A percentile compares a stretch with the other conserved stretches of the same genome.
Conservation (phyloP, 1,140 invertebrate genomes). For the Diuraphis noxia region DNA sequence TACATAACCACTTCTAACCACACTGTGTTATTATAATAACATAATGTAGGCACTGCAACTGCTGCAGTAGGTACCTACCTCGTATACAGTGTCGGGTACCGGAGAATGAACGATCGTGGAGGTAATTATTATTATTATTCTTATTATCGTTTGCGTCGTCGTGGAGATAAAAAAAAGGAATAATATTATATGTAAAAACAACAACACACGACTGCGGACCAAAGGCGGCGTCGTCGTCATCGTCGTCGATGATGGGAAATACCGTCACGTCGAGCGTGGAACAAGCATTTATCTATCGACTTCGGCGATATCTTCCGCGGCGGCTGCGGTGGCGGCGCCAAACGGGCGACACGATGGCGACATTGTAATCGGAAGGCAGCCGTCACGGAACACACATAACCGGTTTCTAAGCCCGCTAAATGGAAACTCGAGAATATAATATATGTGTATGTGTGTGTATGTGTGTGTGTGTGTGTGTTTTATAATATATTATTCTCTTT, state of each 20-base stretch:
- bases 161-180: neutral
- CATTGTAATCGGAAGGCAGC: slow-evolving; percentile 51
- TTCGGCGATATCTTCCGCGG: slow-evolving; percentile 4
- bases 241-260: slow-evolving; percentile 15
- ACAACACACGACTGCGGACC: neutral
- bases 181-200: neutral
- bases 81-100: neutral
- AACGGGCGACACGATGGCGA: slow-evolving; percentile 50
- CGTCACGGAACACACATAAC: slow-evolving; percentile 36
- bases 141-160: neutral
- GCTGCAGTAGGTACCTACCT: too few relatives aligned
- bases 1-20: neutral
- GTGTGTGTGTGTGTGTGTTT: neutral
- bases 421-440: slow-evolving; percentile 36
- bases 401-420: slow-evolving; percentile 43
- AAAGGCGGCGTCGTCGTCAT: neutral
- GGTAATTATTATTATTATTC: too few relatives aligned
- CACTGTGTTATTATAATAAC: neutral
- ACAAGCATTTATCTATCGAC: neutral
- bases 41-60: too few relatives aligned
- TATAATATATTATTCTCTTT: neutral
- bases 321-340: slow-evolving; percentile 34
- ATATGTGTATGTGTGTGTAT: neutral
- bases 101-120: neutral
- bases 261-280: neutral